Conservation (phyloP, 2,888 invertebrate species). For the Thereva unica region DNA sequence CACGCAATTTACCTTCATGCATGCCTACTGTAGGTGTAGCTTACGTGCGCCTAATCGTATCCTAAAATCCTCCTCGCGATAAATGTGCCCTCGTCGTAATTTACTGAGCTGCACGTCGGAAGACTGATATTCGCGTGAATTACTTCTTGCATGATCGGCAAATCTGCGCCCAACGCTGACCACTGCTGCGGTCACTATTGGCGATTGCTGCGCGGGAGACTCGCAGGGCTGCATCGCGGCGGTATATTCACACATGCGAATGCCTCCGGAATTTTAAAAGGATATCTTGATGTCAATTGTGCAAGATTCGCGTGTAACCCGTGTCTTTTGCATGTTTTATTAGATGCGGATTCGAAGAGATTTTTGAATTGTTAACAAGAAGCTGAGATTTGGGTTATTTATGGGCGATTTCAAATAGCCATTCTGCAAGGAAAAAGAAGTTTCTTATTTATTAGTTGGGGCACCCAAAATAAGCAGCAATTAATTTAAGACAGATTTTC, state of each 20-base stretch:
- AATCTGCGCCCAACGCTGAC: background rate
- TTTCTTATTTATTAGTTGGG: too few relatives aligned
- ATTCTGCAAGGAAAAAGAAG: too few relatives aligned
- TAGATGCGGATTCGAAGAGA: too few relatives aligned
- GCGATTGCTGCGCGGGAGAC: slow-evolving; percentile 23
- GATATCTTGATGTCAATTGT: slow-evolving; percentile 38
- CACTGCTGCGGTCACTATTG: too few relatives aligned
- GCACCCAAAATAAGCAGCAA: too few relatives aligned
- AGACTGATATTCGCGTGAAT: slow-evolving; percentile 38
- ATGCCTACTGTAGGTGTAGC: slow-evolving; percentile 7
- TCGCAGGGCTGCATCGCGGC: slow-evolving; percentile 23
- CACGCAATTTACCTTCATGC: slow-evolving; percentile 25
- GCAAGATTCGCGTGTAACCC: slow-evolving; percentile 36
- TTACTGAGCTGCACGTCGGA: slow-evolving; percentile 36
- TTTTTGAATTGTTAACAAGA: too few relatives aligned
- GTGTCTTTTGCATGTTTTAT: slow-evolving; percentile 1
- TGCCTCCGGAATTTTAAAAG: slow-evolving; percentile 32
- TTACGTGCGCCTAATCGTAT: slow-evolving; percentile 46
- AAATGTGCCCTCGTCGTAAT: slow-evolving; percentile 43
- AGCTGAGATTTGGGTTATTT: too few relatives aligned
- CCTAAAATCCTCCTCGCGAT: slow-evolving; percentile 45
- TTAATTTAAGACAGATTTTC: too few relatives aligned
- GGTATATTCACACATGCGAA: slow-evolving; percentile 32
- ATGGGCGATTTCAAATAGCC: too few relatives aligned
- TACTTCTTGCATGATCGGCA: slow-evolving; percentile 37